A percentile compares a stretch with the other conserved stretches of the same genome.
Evolutionary conservation across 2,113 vertebrate genomes (phyloP).

Genomic region (Nerophis lumbriciformis): DNA sequence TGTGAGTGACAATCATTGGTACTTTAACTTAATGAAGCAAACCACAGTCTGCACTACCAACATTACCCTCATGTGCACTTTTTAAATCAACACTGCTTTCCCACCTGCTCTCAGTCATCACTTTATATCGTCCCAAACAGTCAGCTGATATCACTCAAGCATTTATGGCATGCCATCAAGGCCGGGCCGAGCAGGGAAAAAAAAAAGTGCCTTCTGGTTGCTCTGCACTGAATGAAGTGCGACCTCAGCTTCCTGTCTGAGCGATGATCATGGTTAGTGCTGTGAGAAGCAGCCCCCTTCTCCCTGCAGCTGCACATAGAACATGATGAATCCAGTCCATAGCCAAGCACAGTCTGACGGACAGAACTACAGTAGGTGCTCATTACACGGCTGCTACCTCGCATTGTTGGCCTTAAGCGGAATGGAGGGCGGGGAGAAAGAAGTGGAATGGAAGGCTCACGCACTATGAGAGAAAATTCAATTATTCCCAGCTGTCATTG

Average conservation of each 20-base stretch:
- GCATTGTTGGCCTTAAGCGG: too few relatives aligned
- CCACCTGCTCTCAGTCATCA: constrained; percentile 24
- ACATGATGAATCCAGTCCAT: constrained; percentile 41
- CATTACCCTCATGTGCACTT: neutral
- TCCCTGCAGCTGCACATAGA: constrained; percentile 20
- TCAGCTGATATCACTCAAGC: constrained; percentile 18
- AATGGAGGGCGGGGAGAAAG: neutral
- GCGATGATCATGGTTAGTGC: constrained; percentile 11
- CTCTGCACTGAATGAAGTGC: neutral
- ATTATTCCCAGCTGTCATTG: constrained; percentile 14
- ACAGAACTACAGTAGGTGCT: neutral
- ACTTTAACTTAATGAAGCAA: neutral
- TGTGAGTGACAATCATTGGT: too few relatives aligned
- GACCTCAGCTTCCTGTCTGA: constrained; percentile 16
- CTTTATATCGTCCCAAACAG: neutral
- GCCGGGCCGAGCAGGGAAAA: neutral
- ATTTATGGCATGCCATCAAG: constrained; percentile 23
- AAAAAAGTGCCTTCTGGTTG: constrained; percentile 21
- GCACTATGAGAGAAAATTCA: constrained; percentile 16
- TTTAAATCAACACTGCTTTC: neutral
- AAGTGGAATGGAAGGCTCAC: neutral
- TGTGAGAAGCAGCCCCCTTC: constrained; percentile 20
- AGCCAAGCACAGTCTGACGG: constrained; percentile 23
- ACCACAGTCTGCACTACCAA: neutral
- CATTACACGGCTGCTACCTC: neutral